phyloP scores from a whole-genome alignment of 2,888 invertebrate species.

The Eilema depressum region DNA sequence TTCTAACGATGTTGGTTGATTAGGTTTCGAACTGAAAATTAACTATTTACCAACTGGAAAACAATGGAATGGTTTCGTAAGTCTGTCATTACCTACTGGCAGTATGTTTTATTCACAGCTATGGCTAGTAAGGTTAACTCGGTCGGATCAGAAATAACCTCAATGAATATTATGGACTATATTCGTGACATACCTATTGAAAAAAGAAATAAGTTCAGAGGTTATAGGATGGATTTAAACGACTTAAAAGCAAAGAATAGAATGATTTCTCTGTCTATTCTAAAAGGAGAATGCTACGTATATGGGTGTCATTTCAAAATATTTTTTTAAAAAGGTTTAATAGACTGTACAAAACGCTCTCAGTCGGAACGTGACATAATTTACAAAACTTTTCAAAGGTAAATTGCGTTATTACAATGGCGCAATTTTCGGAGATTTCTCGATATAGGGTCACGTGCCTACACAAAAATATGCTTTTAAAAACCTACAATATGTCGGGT shows the following conservation, averaged over 20 bases:
- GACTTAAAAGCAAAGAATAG: too few species aligned
- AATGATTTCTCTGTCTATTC: too few species aligned
- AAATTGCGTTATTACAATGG: not conserved
- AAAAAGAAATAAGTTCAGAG: too few species aligned
- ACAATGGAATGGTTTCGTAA: not conserved
- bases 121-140: too few species aligned
- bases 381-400: not conserved
- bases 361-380: not conserved
- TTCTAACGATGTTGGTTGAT: constrained; percentile 18
- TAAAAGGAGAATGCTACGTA: too few species aligned
- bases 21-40: constrained; percentile 17
- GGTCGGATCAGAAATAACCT: too few species aligned
- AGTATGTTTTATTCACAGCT: too few species aligned
- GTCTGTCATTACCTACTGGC: too few species aligned
- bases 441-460: not conserved
- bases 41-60: constrained; percentile 14
- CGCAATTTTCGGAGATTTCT: not conserved
- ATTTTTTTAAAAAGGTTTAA: not conserved
- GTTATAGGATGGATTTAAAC: too few species aligned
- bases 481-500: not conserved
- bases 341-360: not conserved
- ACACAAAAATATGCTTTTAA: not conserved
- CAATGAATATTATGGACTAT: too few species aligned
- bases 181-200: not conserved
- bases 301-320: too few species aligned